Evolutionary conservation across 2,888 invertebrate species (phyloP).

Genomic region (Coenonympha glycerion): DNA sequence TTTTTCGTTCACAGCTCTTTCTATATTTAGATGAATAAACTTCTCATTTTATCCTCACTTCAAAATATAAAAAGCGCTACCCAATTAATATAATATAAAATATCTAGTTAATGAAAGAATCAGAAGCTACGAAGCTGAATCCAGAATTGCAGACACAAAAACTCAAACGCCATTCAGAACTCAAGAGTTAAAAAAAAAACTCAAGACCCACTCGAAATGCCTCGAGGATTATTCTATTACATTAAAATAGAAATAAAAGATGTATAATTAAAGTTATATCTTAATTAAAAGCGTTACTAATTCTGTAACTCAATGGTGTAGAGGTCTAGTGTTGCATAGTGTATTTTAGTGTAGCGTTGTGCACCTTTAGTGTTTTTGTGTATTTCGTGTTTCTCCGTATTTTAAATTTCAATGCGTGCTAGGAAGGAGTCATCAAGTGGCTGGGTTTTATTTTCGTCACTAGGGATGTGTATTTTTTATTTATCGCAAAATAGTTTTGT

Average conservation of each 20-base stretch:
- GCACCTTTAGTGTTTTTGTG: background rate
- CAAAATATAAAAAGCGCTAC: slow-evolving; percentile 7
- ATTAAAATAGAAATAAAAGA: no score
- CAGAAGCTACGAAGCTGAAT: no score
- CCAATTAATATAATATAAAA: slow-evolving; percentile 14
- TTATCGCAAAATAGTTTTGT: background rate
- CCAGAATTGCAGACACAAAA: no score
- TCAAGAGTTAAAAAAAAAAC: slow-evolving; percentile 3
- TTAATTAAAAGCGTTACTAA: slow-evolving; percentile 25
- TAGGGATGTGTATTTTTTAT: slow-evolving; percentile 49
- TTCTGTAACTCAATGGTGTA: slow-evolving; percentile 11
- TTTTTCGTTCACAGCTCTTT: no score
- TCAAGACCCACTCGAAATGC: background rate
- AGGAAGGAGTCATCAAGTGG: slow-evolving; percentile 64
- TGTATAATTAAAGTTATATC: slow-evolving; percentile 25
- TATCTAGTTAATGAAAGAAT: slow-evolving; percentile 4
- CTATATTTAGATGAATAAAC: no score
- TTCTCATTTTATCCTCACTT: background rate
- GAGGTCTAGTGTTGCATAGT: background rate
- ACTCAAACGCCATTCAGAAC: slow-evolving; percentile 1
- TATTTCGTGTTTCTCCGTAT: background rate
- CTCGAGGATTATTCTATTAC: slow-evolving; percentile 15
- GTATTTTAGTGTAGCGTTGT: background rate
- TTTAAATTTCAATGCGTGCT: slow-evolving; percentile 54
- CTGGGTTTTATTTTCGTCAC: slow-evolving; percentile 57